Base-by-base conservation (phyloP, 30 jellyfish, hydroid and myxozoan genomes). In the Aurelia aurita complex sp. Pacific region DNA sequence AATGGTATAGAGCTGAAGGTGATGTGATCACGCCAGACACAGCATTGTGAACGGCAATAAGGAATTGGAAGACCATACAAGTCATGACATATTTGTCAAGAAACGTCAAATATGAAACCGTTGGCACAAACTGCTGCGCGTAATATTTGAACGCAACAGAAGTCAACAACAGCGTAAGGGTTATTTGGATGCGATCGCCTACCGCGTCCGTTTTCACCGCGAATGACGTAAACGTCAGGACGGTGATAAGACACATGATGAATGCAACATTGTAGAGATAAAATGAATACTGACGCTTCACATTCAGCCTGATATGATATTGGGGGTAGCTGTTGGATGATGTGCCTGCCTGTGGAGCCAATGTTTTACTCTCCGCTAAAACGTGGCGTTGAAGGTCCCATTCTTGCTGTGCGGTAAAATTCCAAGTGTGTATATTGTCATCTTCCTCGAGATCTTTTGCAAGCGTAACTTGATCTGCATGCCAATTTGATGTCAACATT, bases 131-230 rank as follows among this genome's bases (percentile, higher is more conserved):
- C 29, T 74, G 82, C 6, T 85, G 82, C 50, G 62, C 83, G 70
- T 43, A 64, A 61, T 74, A 85, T 78, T 85, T 85, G 77, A 85
- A 74, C 0, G 94, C 94, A 36, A 85, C 88, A 23, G 94, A 74
- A 11, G 94, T 85, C 7, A 85, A 84, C 61, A 85, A 55, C 23
- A 73, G 68, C 34, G 94, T 85, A 14, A 85, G 67, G 8, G 88
- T 61, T 19, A 76, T 85, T 55, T 85, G 83, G n/a, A 85, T 74
- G 17, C 91, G 85, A 54, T 72, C 85, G 5, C 91, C 91, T 15
- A 67, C 79, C 5, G 77, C 51, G 42, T 83, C 92, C 23, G 86
- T 34, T 50, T 66, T 65, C 13, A 74, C 88, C 38, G 94, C 82
- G 36, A 74, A 85, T 14, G 83, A 16, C 12, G 78, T 74, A 68